Conservation (phyloP, 2,797 vertebrate species). For the Pitangus sulphuratus region DNA sequence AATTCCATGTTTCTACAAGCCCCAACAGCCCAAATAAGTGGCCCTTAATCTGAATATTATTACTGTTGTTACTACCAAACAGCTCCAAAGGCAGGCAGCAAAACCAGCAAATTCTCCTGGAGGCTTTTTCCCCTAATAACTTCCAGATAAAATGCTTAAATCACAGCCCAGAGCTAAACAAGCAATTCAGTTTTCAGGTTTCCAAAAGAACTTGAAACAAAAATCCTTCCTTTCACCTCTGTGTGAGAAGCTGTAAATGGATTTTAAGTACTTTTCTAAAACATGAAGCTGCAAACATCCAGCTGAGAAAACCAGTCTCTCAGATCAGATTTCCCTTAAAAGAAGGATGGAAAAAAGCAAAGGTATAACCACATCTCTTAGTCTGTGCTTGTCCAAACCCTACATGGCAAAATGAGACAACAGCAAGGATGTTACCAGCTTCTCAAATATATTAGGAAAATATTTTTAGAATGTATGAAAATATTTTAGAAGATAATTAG, state of each 20-base stretch:
- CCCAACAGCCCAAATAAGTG: not conserved
- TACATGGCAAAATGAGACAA: not conserved
- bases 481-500: not conserved
- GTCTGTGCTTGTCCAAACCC: not conserved
- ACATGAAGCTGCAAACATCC: not conserved
- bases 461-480: not conserved
- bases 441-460: not conserved
- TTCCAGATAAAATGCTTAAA: constrained; percentile 33
- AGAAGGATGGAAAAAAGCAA: not conserved
- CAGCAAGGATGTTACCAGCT: not conserved
- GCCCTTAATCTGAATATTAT: not conserved
- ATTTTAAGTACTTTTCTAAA: not conserved
- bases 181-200: constrained; percentile 13
- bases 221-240: constrained; percentile 9
- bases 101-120: not conserved
- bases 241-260: not conserved
- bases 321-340: not conserved
- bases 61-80: not conserved
- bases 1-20: not conserved
- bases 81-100: not conserved
- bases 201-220: constrained; percentile 6
- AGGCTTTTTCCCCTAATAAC: constrained; percentile 3
- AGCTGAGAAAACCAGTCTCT: not conserved
- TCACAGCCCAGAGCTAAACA: not conserved
- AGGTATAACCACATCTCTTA: not conserved